Evolutionary conservation across 2,113 vertebrate genomes (phyloP), one percentile per base, ranked within the genome.

Genomic region (Genyomyrus donnyi): DNA sequence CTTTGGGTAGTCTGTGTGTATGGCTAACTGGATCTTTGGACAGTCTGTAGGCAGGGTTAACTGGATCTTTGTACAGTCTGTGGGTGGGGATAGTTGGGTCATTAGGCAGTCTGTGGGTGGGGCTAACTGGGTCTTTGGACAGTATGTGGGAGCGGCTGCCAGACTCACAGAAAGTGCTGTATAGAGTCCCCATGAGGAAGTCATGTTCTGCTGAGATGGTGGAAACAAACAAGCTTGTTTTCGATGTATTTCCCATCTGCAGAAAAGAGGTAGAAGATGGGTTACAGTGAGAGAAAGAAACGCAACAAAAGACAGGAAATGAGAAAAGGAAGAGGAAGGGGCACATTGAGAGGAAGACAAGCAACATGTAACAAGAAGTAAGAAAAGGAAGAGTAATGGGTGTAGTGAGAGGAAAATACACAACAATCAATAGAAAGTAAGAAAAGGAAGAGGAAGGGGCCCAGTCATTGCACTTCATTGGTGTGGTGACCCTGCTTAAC

Each of bases 241-340:
- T 94, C 66, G 96, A 96, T 0, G 21, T 92, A 92, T 96, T 97
- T 93, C 94, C 96, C 97, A 97, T 97, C 96, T 97, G 27, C 27
- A 90, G 39, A 42, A 83, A 50, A 88, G 45, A 42, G 48, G 39
- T 3, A 45, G 50, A n/a, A 53, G 31, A 19, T 3, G 62, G 10
- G n/a, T 70, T 3, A 70, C n/a, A 70, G 27, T 31, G 27, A 70
- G 62, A 70, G 62, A 70, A 70, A 31, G 62, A 70, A n/a, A 11
- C 1, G n/a, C 58, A 66, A 31, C 62, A 70, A 70, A 31, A 4
- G 62, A 70, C 1, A 13, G n/a, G 10, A 70, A 66, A 66, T 66
- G 58, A 66, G 58, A 66, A 66, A 27, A 27, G 9, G 58, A 27
- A 66, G 58, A 66, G 58, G 58, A 66, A 66, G 58, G 58, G 58